Conservation (phyloP, 2,113 vertebrate genomes). For the Engraulis encrasicolus region DNA sequence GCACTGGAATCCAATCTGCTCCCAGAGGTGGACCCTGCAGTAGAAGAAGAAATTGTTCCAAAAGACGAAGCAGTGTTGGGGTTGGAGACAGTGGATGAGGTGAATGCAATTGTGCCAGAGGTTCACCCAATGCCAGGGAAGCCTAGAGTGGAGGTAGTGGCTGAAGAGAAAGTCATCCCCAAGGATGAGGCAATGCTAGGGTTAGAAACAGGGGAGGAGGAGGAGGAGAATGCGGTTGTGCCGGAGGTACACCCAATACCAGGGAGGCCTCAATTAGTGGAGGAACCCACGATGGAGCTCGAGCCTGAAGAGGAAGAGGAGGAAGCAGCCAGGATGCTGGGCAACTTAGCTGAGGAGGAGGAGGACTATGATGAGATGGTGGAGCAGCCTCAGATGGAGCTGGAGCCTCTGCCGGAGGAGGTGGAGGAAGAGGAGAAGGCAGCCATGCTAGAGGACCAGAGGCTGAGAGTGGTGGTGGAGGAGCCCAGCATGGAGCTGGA, state of each 20-base stretch:
- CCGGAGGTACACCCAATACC: neutral
- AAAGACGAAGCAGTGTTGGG: neutral
- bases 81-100: neutral
- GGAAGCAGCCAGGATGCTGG: neutral
- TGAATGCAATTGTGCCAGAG: neutral
- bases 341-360: neutral
- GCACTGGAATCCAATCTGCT: neutral
- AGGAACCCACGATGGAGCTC: neutral
- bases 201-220: neutral
- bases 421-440: neutral
- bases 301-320: constrained; percentile 22
- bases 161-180: neutral
- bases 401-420: constrained; percentile 29
- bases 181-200: neutral
- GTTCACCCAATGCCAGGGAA: neutral
- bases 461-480: too few relatives aligned
- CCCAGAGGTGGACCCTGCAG: neutral
- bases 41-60: neutral
- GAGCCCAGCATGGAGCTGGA: constrained; percentile 4
- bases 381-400: neutral
- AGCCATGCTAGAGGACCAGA: constrained; percentile 25
- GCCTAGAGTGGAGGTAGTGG: neutral
- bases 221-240: neutral
- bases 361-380: constrained; percentile 9
- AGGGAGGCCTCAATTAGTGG: neutral